Conservation (phyloP, 2,113 vertebrate genomes). For the Lamprotornis superbus region DNA sequence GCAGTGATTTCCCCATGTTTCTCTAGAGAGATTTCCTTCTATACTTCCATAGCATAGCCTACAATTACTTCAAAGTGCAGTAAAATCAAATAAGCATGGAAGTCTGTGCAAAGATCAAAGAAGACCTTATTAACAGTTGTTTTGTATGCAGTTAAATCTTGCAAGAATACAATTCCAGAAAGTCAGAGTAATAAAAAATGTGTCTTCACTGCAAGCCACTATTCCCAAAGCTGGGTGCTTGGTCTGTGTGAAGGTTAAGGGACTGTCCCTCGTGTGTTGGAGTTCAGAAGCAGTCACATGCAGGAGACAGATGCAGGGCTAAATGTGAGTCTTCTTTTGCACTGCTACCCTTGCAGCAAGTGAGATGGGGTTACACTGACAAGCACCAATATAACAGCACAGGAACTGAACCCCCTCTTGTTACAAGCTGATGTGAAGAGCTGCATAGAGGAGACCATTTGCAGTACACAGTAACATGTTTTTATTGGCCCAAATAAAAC, state of each 20-base stretch:
- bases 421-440: neutral
- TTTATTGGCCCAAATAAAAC: neutral
- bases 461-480: neutral
- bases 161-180: neutral
- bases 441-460: neutral
- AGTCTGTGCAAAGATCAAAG: conserved; percentile 11
- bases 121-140: neutral
- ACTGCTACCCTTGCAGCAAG: neutral
- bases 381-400: neutral
- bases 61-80: conserved; percentile 23
- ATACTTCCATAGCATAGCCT: neutral
- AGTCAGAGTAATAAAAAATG: neutral
- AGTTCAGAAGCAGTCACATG: neutral
- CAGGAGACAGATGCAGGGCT: neutral
- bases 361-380: neutral
- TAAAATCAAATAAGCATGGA: conserved; percentile 13
- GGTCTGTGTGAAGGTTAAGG: neutral
- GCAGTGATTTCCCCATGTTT: neutral
- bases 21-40: conserved; percentile 16
- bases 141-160: neutral
- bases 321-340: fast-evolving
- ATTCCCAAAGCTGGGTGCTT: neutral
- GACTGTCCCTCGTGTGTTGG: too few species aligned
- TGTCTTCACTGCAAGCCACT: neutral
- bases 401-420: neutral